Base-by-base conservation (phyloP, 1,140 invertebrate genomes). In the Drosophila guanche region DNA sequence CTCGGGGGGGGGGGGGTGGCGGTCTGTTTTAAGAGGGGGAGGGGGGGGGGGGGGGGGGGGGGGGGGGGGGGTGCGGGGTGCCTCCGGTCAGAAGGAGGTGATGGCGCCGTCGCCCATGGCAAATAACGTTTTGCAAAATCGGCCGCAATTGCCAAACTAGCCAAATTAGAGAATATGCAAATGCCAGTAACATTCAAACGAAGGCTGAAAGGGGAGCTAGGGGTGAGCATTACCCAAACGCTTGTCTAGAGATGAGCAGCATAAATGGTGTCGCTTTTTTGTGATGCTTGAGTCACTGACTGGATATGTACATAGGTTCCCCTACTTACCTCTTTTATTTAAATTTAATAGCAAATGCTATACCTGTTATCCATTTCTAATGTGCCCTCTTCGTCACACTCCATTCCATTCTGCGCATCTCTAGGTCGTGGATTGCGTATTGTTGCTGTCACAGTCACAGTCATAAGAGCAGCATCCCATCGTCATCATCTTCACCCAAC, bases 61-160 rank as follows among this genome's bases (percentile, higher is more conserved):
- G n/a, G n/a, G n/a, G n/a, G n/a, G n/a, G n/a, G n/a, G n/a, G n/a
- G n/a, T 5, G 52, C 29, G 14, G 5, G 10, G 7, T 25, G 23
- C 20, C 6, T 16, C 25, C n/a, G 41, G 62, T 10, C 53, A 54
- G 33, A 22, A 42, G 59, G 73, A 60, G 67, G 48, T 20, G 16
- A 1, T 6, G 25, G 25, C 5, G 25, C 0, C 1, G 25, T 6
- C 46, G 56, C 67, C 60, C 68, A 51, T 74, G 68, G 77, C 81
- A 85, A 86, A 80, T 85, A 86, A 86, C 80, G 76, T 85, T 85
- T 85, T 80, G 81, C 83, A 81, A 86, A 86, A 86, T 86, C 81
- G 81, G 81, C 81, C 81, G 74, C 81, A 88, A 86, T 86, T 86
- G 83, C 81, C 83, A 88, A 86, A 86, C 81, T 86, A 86, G 78